Conservation (phyloP, 2,888 invertebrate species). For the Cryptophagus acutangulus region DNA sequence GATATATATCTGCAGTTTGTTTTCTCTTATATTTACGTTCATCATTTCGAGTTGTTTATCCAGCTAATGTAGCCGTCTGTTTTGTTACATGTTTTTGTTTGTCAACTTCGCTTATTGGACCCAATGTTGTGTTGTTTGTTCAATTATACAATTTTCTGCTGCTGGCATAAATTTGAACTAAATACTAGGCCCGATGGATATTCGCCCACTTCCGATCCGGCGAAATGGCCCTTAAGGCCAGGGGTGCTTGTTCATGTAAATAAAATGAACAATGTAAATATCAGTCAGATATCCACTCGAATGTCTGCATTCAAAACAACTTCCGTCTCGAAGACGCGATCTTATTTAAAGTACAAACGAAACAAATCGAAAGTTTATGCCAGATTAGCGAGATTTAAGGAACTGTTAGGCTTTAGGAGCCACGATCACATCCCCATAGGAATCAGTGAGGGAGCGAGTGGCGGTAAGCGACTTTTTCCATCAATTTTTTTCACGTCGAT, state of each 20-base stretch:
- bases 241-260: slow-evolving; percentile 86
- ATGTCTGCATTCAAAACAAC: slow-evolving; percentile 35
- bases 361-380: slow-evolving; percentile 43
- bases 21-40: slow-evolving; percentile 15
- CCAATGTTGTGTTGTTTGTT: slow-evolving; percentile 16
- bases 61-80: slow-evolving; percentile 26
- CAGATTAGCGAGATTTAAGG: slow-evolving; percentile 41
- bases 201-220: slow-evolving; percentile 41
- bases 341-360: slow-evolving; percentile 35
- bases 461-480: slow-evolving; percentile 45
- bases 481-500: slow-evolving; percentile 29
- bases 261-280: slow-evolving; percentile 65
- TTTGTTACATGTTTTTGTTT: slow-evolving; percentile 35
- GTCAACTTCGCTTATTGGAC: slow-evolving; percentile 26
- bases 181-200: slow-evolving; percentile 52
- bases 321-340: slow-evolving; percentile 28
- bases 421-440: slow-evolving; percentile 47
- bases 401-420: slow-evolving; percentile 38
- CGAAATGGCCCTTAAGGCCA: slow-evolving; percentile 83
- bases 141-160: slow-evolving; percentile 21
- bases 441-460: slow-evolving; percentile 48
- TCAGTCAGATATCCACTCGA: slow-evolving; percentile 36
- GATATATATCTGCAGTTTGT: slow-evolving; percentile 1
- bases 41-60: slow-evolving; percentile 21
- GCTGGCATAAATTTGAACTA: slow-evolving; percentile 21